Conservation (phyloP, 2,113 vertebrate species). For the Calypte anna region DNA sequence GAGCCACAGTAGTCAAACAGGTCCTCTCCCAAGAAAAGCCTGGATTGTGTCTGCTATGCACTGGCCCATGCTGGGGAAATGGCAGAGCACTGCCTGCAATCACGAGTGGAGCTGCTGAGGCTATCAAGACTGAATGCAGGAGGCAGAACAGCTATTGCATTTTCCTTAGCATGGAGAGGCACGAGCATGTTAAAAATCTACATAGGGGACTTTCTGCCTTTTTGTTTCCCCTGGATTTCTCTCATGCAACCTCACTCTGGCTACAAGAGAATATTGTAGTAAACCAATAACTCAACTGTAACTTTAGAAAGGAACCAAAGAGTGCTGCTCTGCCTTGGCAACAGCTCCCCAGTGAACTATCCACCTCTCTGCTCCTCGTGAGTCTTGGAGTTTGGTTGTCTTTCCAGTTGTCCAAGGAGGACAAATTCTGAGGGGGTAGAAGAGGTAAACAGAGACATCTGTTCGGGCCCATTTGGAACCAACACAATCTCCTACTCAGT, state of each 20-base stretch:
- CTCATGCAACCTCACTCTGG: background rate
- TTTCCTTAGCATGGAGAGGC: background rate
- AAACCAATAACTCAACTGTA: background rate
- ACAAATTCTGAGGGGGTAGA: slow-evolving; percentile 20
- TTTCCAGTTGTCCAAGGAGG: background rate
- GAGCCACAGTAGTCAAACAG: background rate
- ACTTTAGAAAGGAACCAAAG: background rate
- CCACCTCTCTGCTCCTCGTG: background rate
- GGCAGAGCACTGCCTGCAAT: background rate
- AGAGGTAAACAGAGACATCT: slow-evolving; percentile 54
- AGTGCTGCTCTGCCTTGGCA: accelerated
- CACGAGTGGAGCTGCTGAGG: background rate
- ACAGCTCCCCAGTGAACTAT: background rate
- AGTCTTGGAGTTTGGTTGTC: background rate
- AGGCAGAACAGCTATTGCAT: background rate
- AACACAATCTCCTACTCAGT: slow-evolving; percentile 47
- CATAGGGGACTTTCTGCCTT: background rate
- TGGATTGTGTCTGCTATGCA: background rate
- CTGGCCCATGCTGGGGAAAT: background rate
- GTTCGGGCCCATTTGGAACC: slow-evolving; percentile 32
- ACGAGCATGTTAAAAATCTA: background rate
- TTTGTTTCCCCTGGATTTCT: background rate
- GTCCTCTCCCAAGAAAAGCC: background rate
- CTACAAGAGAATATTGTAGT: background rate
- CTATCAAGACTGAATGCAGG: accelerated